Evolutionary conservation across 2,888 invertebrate species (phyloP), one percentile per base, ranked within the genome.

Genomic region (Drosophila mayaguana): DNA sequence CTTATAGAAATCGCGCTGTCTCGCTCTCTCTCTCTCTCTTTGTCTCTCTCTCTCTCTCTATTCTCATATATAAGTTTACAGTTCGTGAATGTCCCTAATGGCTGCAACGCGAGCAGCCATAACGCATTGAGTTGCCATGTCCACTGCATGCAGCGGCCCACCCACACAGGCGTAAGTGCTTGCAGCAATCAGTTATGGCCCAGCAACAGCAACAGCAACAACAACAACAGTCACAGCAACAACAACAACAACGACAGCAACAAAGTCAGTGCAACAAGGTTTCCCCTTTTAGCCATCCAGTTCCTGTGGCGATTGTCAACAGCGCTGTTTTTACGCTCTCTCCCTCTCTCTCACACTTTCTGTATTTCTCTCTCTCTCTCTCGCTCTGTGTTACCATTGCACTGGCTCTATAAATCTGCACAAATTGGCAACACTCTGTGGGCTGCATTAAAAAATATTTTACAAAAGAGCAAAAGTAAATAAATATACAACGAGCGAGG

Each of bases 381-480:
- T 12, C 34, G n/a, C 14, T 7, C 8, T 7, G 1, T 28, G 28
- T 4, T n/a, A n/a, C n/a, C n/a, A n/a, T 67, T 71, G 84, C 68
- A 11, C 63, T 63, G 57, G 60, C 77, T 80, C 79, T 81, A 90
- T 89, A 89, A 89, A 89, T 89, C 90, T 86, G 87, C 80, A 89
- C 85, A 90, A 88, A 89, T 90, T 90, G 91, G 91, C 90, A 85
- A 80, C 89, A 83, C 86, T 90, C 88, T 86, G 89, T 67, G 78
- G 80, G 89, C 88, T 72, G 88, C 83, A 86, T 86, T 86, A 89
- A 89, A 86, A 86, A 88, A 85, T 89, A 83, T 90, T 89, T 87
- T 89, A 78, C 73, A 82, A 88, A 87, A 85, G 84, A 72, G 78
- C 74, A 88, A 89, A 89, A 84, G 84, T 84, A 84, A 89, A 85